Conservation (phyloP, 2,113 vertebrate genomes). For the Falco punctatus region DNA sequence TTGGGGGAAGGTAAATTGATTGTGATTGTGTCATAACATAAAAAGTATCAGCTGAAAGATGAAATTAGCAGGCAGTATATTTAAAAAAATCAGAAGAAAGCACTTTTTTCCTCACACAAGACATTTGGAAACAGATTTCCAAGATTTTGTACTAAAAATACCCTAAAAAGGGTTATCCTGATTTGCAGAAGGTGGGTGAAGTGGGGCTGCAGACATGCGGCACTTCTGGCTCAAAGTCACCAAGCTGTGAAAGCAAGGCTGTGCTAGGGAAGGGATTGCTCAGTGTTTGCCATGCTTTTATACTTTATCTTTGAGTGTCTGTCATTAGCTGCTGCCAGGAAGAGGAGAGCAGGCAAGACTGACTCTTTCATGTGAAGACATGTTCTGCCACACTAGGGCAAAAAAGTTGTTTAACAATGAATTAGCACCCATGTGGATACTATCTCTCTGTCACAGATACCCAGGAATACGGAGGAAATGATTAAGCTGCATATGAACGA, state of each 20-base stretch:
- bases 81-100: background rate
- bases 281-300: background rate
- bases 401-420: background rate
- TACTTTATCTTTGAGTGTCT: background rate
- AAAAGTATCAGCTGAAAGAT: background rate
- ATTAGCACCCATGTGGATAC: background rate
- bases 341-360: background rate
- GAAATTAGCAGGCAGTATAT: background rate
- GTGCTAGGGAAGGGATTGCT: fast-evolving
- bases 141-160: background rate
- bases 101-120: background rate
- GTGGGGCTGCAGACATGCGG: background rate
- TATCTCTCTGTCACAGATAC: background rate
- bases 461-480: background rate
- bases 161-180: fast-evolving
- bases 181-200: background rate
- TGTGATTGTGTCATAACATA: background rate
- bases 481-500: background rate
- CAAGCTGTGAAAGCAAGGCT: background rate
- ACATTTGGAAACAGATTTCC: background rate
- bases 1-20: background rate
- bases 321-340: background rate
- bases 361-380: background rate
- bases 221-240: background rate
- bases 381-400: background rate